Percentiles rank a stretch among this genome's conserved stretches.
phyloP scores from a whole-genome alignment of 2,113 vertebrate species.

The Percina caprodes region DNA sequence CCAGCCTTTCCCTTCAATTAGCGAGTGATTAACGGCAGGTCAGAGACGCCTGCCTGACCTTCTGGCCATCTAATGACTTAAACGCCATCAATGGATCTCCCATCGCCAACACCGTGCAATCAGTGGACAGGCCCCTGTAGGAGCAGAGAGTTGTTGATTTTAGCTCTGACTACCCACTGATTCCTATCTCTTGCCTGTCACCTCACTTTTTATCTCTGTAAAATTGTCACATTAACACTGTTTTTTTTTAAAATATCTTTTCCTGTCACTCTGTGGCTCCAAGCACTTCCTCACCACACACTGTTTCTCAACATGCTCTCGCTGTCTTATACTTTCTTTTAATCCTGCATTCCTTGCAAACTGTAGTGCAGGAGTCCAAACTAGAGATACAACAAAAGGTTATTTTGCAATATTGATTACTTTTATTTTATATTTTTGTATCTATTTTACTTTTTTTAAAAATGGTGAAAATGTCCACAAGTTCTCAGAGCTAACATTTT shows the following conservation, averaged over 20 bases:
- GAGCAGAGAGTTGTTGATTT: neutral
- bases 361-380: neutral
- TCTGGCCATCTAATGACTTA: slow-evolving; percentile 70
- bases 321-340: neutral
- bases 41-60: slow-evolving; percentile 68
- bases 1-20: slow-evolving; percentile 79
- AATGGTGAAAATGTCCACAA: neutral
- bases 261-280: slow-evolving; percentile 9
- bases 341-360: neutral
- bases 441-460: neutral
- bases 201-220: neutral
- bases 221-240: neutral
- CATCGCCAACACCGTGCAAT: slow-evolving; percentile 21
- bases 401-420: neutral
- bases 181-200: slow-evolving; percentile 4
- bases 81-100: slow-evolving; percentile 70
- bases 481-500: neutral
- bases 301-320: slow-evolving; percentile 16
- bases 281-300: slow-evolving; percentile 9
- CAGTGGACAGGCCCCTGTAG: neutral
- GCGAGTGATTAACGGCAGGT: slow-evolving; percentile 77
- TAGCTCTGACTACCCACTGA: slow-evolving; percentile 1
- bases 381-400: neutral
- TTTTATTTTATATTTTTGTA: neutral
- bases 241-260: neutral